A percentile compares a stretch with the other conserved stretches of the same genome.
Conservation (phyloP, 2,797 vertebrate species). For the Chanos chanos region DNA sequence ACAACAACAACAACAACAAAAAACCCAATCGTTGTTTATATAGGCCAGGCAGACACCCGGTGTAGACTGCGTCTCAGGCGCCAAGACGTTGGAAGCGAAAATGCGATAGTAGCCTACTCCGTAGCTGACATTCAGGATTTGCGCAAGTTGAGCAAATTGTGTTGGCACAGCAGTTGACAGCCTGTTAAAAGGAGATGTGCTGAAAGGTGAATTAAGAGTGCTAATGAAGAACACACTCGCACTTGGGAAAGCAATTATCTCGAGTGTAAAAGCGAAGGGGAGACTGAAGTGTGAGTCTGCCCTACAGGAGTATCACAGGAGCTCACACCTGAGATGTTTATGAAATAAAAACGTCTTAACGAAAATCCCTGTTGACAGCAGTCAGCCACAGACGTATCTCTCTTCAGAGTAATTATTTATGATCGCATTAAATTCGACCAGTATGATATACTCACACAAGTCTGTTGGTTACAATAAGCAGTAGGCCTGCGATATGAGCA, state of each 20-base stretch:
- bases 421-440: neutral
- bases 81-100: conserved; percentile 10
- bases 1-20: too few species aligned
- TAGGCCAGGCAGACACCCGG: too few species aligned
- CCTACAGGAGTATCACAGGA: conserved; percentile 55
- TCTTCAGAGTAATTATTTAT: neutral
- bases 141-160: conserved; percentile 44
- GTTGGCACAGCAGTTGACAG: conserved; percentile 62
- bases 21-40: too few species aligned
- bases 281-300: conserved; percentile 56
- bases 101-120: conserved; percentile 25
- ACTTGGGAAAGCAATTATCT: conserved; percentile 66
- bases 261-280: conserved; percentile 60
- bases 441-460: neutral
- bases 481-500: too few species aligned
- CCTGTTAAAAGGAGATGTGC: conserved; percentile 61
- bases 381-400: conserved; percentile 36
- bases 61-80: too few species aligned
- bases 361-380: conserved; percentile 51
- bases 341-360: conserved; percentile 28
- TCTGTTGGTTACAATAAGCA: neutral
- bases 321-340: conserved; percentile 57
- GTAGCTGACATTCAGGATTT: conserved; percentile 34
- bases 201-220: conserved; percentile 72
- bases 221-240: conserved; percentile 71